Conservation (phyloP, 1,140 invertebrate species). For the Bombus cullumanus region DNA sequence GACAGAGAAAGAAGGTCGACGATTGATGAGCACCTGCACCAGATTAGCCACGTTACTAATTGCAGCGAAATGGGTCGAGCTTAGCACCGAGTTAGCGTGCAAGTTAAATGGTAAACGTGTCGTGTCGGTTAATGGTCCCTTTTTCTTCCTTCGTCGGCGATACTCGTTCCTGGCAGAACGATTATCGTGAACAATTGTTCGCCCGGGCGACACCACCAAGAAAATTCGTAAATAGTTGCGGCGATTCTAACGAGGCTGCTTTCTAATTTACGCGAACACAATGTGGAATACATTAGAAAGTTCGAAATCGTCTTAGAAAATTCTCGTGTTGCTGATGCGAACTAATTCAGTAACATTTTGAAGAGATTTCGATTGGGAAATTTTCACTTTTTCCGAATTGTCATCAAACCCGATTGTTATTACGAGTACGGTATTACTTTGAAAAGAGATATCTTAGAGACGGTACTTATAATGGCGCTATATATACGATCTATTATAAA, state of each 20-base stretch:
- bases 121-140: conserved; percentile 34
- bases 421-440: no score
- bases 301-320: neutral
- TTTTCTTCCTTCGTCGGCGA: conserved; percentile 23
- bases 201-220: neutral
- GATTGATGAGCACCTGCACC: conserved; percentile 73
- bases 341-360: no score
- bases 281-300: neutral
- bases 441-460: no score
- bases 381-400: no score
- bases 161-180: conserved; percentile 15
- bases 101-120: conserved; percentile 49
- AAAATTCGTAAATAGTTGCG: neutral
- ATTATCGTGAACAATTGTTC: conserved; percentile 35
- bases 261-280: neutral
- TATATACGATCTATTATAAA: no score
- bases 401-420: no score
- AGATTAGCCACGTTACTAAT: conserved; percentile 74
- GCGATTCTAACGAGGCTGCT: neutral
- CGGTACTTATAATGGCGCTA: no score
- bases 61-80: conserved; percentile 66
- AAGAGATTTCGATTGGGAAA: no score
- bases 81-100: conserved; percentile 64
- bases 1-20: conserved; percentile 16
- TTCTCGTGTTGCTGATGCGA: no score